Evolutionary conservation across 1,140 invertebrate genomes (phyloP).

Genomic region (Hylaeus volcanicus): DNA sequence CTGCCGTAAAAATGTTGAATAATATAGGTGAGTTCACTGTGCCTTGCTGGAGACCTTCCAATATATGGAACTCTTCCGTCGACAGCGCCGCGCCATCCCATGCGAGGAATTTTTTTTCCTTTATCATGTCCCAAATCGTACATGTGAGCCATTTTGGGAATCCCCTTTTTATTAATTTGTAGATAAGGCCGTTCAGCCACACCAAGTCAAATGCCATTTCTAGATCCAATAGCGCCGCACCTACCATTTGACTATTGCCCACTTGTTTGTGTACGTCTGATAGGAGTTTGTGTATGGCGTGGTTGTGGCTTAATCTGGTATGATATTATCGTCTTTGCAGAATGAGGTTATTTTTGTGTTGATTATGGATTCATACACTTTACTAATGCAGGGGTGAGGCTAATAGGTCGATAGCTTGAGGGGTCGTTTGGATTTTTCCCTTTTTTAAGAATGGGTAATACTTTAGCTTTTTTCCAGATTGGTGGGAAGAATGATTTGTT

Average conservation of each 20-base stretch:
- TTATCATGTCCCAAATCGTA: background rate
- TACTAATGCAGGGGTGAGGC: background rate
- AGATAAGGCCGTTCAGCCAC: constrained; percentile 47
- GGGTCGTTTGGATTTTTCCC: background rate
- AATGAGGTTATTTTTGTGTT: background rate
- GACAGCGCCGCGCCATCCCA: no score
- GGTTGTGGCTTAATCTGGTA: background rate
- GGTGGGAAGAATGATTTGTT: background rate
- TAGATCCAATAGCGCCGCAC: background rate
- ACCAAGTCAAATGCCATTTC: constrained; percentile 51
- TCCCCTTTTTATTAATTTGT: constrained; percentile 28
- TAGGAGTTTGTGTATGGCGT: background rate
- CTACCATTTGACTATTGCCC: background rate
- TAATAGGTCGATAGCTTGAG: background rate
- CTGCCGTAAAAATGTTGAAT: constrained; percentile 49
- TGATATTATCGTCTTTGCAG: background rate
- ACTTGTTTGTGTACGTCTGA: background rate
- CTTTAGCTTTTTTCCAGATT: background rate
- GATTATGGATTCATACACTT: background rate
- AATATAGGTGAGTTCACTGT: constrained; percentile 52
- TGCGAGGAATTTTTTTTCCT: constrained; percentile 9
- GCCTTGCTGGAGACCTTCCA: constrained; percentile 34
- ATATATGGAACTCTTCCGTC: no score
- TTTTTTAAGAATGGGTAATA: background rate
- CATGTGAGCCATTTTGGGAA: no score